These are phyloP conservation scores for Notothenia rossii DNA, from an alignment of 2,113 vertebrate species.

Conservation along the genomic window DNA sequence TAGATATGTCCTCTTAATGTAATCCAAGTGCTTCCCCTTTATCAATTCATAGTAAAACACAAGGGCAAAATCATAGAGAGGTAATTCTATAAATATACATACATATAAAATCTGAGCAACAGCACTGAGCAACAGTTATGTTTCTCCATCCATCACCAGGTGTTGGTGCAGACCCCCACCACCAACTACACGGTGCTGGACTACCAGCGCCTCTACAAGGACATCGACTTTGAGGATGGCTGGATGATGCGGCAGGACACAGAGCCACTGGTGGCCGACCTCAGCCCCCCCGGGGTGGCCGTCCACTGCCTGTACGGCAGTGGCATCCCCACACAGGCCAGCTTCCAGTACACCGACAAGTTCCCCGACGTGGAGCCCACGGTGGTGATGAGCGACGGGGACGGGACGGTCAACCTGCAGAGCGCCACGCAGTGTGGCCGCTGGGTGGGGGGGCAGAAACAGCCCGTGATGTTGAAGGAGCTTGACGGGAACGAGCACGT, in stretches of 20 bases:
- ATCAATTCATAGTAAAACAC: too few species aligned
- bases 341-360: conserved; percentile 86
- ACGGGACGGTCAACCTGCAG: conserved; percentile 94
- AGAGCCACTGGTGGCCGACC: conserved; percentile 84
- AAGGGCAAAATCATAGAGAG: too few species aligned
- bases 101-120: too few species aligned
- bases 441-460: conserved; percentile 87
- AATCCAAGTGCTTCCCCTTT: too few species aligned
- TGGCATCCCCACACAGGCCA: conserved; percentile 86
- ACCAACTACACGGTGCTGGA: conserved; percentile 93
- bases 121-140: too few species aligned
- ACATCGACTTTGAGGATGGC: conserved; percentile 91
- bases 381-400: conserved; percentile 87
- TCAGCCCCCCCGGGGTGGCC: conserved; percentile 87
- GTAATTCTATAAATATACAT: too few species aligned
- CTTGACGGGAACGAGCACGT: conserved; percentile 93
- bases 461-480: conserved; percentile 85
- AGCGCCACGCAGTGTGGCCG: conserved; percentile 89
- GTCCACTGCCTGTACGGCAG: conserved; percentile 94
- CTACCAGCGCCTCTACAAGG: conserved; percentile 89
- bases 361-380: conserved; percentile 94
- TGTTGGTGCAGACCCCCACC: conserved; percentile 89
- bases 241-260: conserved; percentile 95
- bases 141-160: conserved; percentile 39
- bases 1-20: too few species aligned